These are phyloP conservation scores for Chrysomela aeneicollis DNA, from an alignment of 2,888 invertebrate genomes.

Conservation along the genomic window DNA sequence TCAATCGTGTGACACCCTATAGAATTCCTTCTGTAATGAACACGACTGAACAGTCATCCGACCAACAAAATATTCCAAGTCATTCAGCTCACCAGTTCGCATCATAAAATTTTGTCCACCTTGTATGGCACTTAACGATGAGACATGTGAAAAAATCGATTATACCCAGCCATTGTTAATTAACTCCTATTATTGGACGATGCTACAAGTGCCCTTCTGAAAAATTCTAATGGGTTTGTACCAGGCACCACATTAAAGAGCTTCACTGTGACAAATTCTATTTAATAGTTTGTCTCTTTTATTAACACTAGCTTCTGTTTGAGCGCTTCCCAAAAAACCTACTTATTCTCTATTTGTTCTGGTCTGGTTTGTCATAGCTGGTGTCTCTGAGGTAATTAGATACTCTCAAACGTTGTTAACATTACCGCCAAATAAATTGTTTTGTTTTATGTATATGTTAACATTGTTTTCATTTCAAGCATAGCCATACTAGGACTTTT, in stretches of 20 bases:
- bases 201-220: constrained; percentile 49
- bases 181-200: constrained; percentile 46
- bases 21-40: constrained; percentile 6
- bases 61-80: constrained; percentile 1
- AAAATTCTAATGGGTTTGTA: constrained; percentile 47
- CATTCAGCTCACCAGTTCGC: constrained; percentile 19
- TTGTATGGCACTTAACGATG: constrained; percentile 38
- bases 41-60: background rate
- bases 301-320: constrained; percentile 42
- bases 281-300: constrained; percentile 42
- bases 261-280: constrained; percentile 45
- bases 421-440: constrained; percentile 14
- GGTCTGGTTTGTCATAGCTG: constrained; percentile 40
- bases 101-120: constrained; percentile 31
- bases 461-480: too few relatives aligned
- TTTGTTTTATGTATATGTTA: constrained; percentile 7
- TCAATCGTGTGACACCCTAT: background rate
- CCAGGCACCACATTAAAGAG: constrained; percentile 45
- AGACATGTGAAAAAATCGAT: constrained; percentile 41
- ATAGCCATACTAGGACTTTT: too few relatives aligned
- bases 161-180: constrained; percentile 43
- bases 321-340: constrained; percentile 36
- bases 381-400: constrained; percentile 42
- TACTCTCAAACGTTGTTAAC: constrained; percentile 39
- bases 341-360: constrained; percentile 41